Evolutionary conservation across 2,797 vertebrate genomes (phyloP).

Genomic region (Eulemur mongoz): DNA sequence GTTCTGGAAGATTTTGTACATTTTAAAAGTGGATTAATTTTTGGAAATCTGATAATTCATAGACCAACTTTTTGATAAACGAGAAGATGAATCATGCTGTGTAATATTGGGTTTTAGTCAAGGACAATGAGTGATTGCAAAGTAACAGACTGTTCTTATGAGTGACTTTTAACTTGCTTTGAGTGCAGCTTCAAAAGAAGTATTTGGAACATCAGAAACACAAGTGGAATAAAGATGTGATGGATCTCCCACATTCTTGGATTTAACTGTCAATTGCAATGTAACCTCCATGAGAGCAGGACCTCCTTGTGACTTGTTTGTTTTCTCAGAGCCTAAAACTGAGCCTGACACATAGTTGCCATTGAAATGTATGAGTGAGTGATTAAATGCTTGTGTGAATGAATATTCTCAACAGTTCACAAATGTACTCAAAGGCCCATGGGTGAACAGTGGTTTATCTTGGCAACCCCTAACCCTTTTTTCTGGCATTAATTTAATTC

Average conservation of each 20-base stretch:
- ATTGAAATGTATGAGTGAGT: neutral
- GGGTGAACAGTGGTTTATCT: neutral
- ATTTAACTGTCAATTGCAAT: neutral
- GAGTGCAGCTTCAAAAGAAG: neutral
- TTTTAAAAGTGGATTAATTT: neutral
- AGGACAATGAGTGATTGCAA: neutral
- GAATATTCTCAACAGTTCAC: neutral
- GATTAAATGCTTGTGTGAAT: neutral
- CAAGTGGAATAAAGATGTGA: neutral
- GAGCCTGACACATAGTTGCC: neutral
- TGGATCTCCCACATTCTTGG: neutral
- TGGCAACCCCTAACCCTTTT: fast-evolving
- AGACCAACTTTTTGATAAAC: neutral
- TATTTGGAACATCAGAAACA: neutral
- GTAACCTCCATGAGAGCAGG: too few species aligned
- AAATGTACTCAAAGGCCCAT: neutral
- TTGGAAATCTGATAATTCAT: neutral
- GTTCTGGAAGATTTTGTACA: neutral
- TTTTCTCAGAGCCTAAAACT: neutral
- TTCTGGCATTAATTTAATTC: neutral
- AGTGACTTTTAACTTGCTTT: slow-evolving; percentile 3
- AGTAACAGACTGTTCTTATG: neutral
- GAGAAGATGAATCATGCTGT: neutral
- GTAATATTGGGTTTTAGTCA: neutral
- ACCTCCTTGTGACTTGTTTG: neutral